Evolutionary conservation across 2,888 invertebrate species (phyloP), one percentile per base, ranked within the genome.

Genomic region (Ornithoptera alexandrae): DNA sequence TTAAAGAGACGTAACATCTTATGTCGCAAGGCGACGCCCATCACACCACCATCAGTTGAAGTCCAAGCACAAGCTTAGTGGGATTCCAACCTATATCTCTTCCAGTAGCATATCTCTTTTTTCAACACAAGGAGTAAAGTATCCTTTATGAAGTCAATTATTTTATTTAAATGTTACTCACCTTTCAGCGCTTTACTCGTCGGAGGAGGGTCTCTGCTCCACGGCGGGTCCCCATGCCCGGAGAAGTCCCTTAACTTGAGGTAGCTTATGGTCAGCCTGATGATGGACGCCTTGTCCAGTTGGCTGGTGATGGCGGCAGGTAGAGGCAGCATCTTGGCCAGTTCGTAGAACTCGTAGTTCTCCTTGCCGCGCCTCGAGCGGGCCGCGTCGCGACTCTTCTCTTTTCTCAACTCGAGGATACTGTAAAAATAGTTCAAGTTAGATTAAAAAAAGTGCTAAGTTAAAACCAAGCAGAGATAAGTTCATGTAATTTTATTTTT

Each of bases 271-370:
- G 98, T 98, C 88, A 98, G 96, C 90, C 98, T 95, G 93, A 98
- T 98, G 89, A 98, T 98, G 86, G 98, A 98, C 74, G 98, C 98
- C 93, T 98, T 98, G 92, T 98, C 98, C 93, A 98, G 94, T 93
- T 97, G 97, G 84, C 97, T 97, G 84, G 98, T 98, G 85, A 98
- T 98, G 82, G 97, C 97, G 50, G 97, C 96, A 24, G 96, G 97
- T 76, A 96, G 94, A 42, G 97, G 98, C 88, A 97, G 94, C 98
- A 97, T 98, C 94, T 97, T 98, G 74, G 98, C 98, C 85, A 98
- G 93, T 93, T 98, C 98, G 90, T 98, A 98, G 93, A 98, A 98
- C 93, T 98, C 98, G 87, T 96, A 97, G 93, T 98, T 98, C 88
- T 98, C 98, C 83, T 98, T 98, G 72, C 98, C 98, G 57, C 98